phyloP scores from a whole-genome alignment of 1,140 invertebrate species.

The Parapsyche elsis region DNA sequence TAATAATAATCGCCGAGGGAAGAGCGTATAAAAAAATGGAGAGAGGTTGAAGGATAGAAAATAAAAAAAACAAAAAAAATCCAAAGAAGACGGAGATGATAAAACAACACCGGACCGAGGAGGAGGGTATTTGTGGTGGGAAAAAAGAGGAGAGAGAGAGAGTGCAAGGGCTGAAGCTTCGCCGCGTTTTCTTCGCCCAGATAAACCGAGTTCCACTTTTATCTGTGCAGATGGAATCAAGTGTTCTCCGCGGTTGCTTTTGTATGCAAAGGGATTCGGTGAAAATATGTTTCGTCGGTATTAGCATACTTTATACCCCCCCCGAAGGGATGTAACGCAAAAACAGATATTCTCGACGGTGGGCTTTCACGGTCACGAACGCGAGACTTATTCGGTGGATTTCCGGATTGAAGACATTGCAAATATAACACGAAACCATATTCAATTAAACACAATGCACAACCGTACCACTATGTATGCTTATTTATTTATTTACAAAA shows the following conservation, averaged over 20 bases:
- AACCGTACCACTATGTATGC: too few species aligned
- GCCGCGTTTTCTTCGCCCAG: not conserved
- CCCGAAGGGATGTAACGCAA: not conserved
- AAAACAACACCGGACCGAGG: slow-evolving; percentile 31
- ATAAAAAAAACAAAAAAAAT: slow-evolving; percentile 4
- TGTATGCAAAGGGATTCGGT: slow-evolving; percentile 41
- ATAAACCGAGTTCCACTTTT: slow-evolving; percentile 41
- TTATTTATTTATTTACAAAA: too few species aligned
- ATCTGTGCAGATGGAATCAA: slow-evolving; percentile 40
- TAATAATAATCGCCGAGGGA: slow-evolving; percentile 10
- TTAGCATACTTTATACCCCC: slow-evolving; percentile 37
- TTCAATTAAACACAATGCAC: too few species aligned
- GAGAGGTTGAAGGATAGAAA: slow-evolving; percentile 23
- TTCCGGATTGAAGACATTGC: not conserved
- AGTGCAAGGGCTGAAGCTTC: not conserved
- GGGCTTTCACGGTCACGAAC: slow-evolving; percentile 27
- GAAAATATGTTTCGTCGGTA: slow-evolving; percentile 42
- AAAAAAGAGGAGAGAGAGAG: not conserved
- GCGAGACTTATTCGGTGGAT: slow-evolving; percentile 8
- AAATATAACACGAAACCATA: too few species aligned
- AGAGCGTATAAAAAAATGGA: not conserved
- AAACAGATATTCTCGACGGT: slow-evolving; percentile 12
- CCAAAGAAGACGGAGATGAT: slow-evolving; percentile 13
- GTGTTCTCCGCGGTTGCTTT: slow-evolving; percentile 38
- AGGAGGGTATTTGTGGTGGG: not conserved